Evolutionary conservation across 2,888 invertebrate genomes (phyloP).

Genomic region (Aphrophora alni): DNA sequence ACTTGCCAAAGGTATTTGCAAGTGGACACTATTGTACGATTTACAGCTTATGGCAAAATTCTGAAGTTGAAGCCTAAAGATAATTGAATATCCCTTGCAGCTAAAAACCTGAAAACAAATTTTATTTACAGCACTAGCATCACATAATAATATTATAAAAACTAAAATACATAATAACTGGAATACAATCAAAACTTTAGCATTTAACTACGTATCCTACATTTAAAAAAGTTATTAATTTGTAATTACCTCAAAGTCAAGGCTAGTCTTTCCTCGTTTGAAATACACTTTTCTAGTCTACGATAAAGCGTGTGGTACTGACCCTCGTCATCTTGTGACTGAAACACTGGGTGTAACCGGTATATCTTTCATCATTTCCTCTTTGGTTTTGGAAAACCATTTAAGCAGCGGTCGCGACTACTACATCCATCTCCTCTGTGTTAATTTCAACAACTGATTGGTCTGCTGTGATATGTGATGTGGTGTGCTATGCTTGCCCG

Average conservation of each 20-base stretch:
- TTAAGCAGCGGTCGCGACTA: not conserved
- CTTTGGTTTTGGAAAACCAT: not conserved
- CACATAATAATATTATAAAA: not conserved
- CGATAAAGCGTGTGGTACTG: not conserved
- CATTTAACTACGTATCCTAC: too few species aligned
- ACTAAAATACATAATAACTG: not conserved
- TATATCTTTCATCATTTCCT: not conserved
- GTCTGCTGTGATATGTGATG: too few species aligned
- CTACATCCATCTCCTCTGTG: not conserved
- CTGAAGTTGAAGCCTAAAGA: not conserved
- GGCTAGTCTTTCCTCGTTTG: not conserved
- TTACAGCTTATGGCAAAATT: not conserved
- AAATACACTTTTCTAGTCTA: constrained; percentile 3
- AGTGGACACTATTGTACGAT: too few species aligned
- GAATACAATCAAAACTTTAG: too few species aligned
- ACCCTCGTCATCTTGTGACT: not conserved
- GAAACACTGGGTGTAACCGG: not conserved
- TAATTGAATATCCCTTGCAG: not conserved
- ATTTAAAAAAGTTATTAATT: not conserved
- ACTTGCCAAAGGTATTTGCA: not conserved
- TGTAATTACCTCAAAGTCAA: constrained; percentile 7
- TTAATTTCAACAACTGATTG: not conserved
- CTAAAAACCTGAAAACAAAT: not conserved
- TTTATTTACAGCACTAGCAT: not conserved
- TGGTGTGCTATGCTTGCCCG: too few species aligned